phyloP scores from a whole-genome alignment of 1,140 invertebrate genomes.

The Oncopeltus fasciatus region DNA sequence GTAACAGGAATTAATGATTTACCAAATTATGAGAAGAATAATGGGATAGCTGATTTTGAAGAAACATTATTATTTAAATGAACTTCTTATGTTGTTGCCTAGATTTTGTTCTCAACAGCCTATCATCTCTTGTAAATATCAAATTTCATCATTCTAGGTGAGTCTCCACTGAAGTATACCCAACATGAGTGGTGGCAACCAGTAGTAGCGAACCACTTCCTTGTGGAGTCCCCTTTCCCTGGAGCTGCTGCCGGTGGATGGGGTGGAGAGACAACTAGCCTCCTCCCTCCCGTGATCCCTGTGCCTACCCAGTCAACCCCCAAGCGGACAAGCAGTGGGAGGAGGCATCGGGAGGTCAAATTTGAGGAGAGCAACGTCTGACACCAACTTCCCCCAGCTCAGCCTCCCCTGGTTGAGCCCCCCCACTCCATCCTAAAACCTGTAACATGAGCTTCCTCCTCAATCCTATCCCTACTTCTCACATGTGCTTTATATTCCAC shows the following conservation, averaged over 20 bases:
- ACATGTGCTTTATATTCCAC: background rate
- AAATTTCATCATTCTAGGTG: conserved; percentile 25
- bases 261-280: background rate
- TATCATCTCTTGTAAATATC: no score
- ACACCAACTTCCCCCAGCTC: conserved; percentile 14
- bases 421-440: background rate
- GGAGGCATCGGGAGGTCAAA: conserved; percentile 36
- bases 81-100: no score
- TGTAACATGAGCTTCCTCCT: conserved; percentile 5
- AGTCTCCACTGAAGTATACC: conserved; percentile 29
- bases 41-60: no score
- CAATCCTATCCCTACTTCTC: background rate
- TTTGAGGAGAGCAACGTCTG: conserved; percentile 33
- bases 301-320: conserved; percentile 27
- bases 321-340: conserved; percentile 30
- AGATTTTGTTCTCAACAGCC: no score
- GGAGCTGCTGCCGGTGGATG: conserved; percentile 11
- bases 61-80: no score
- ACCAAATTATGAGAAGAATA: no score
- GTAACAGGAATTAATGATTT: no score
- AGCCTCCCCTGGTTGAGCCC: background rate
- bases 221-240: conserved; percentile 41
- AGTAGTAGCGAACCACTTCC: conserved; percentile 44
- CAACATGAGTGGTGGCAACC: conserved; percentile 41
- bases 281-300: conserved; percentile 8